These are phyloP conservation scores for Yponomeuta sedellus DNA, from an alignment of 2,888 invertebrate genomes.

Conservation along the genomic window DNA sequence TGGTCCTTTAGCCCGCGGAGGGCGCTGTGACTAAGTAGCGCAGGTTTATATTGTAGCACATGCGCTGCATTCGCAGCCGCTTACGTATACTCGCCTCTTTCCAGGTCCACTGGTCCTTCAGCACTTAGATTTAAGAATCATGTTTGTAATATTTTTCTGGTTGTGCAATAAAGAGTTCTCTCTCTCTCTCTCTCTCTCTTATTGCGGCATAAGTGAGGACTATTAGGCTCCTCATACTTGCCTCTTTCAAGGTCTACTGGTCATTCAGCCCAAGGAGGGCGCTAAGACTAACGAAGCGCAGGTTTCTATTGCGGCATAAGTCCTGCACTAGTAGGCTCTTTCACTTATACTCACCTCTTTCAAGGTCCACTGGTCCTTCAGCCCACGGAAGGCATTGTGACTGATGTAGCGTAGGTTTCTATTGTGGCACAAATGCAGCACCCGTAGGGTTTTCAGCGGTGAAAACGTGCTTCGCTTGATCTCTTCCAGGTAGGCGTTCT, in stretches of 20 bases:
- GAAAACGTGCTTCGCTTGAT: constrained; percentile 74
- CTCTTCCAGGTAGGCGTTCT: constrained; percentile 71
- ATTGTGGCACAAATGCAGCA: constrained; percentile 72
- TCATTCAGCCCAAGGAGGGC: constrained; percentile 72
- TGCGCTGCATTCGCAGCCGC: constrained; percentile 59
- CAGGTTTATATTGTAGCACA: constrained; percentile 71
- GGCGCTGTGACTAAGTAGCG: constrained; percentile 73
- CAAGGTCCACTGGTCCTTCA: constrained; percentile 68
- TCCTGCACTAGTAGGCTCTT: constrained; percentile 60
- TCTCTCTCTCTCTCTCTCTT: too few species aligned
- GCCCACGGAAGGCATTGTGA: constrained; percentile 73
- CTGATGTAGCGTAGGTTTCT: constrained; percentile 73
- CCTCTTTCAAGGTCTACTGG: constrained; percentile 72
- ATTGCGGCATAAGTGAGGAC: too few species aligned
- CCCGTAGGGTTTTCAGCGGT: constrained; percentile 58
- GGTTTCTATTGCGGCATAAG: constrained; percentile 68
- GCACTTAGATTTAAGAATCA: too few species aligned
- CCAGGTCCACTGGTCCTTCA: constrained; percentile 68
- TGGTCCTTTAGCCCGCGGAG: constrained; percentile 67
- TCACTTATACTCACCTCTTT: constrained; percentile 55
- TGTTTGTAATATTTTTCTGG: too few species aligned
- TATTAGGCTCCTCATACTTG: constrained; percentile 32
- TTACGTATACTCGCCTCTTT: constrained; percentile 60
- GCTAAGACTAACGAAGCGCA: constrained; percentile 75
- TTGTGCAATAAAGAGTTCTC: too few species aligned